phyloP scores from a whole-genome alignment of 1,140 invertebrate species.

The Aphis gossypii region DNA sequence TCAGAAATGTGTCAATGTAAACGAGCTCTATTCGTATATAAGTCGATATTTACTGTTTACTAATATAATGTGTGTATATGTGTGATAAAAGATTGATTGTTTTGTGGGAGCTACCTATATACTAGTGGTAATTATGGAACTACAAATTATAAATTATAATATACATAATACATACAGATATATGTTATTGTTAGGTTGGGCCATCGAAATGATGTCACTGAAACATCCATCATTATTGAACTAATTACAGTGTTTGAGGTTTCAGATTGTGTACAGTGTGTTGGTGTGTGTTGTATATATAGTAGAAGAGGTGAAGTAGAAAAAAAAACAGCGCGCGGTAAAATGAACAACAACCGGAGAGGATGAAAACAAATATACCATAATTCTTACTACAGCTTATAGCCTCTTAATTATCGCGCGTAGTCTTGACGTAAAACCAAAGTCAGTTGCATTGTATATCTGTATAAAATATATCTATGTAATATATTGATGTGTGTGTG shows the following conservation, averaged over 20 bases:
- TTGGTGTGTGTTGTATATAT: background rate
- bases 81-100: constrained; percentile 39
- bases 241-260: constrained; percentile 55
- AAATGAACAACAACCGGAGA: background rate
- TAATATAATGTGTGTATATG: background rate
- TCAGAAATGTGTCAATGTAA: constrained; percentile 48
- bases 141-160: constrained; percentile 3
- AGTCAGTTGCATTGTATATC: background rate
- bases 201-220: constrained; percentile 44
- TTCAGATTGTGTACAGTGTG: background rate
- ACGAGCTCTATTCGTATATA: background rate
- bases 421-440: constrained; percentile 41
- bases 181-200: background rate
- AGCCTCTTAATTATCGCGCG: constrained; percentile 45
- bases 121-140: constrained; percentile 18
- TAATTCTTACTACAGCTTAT: background rate
- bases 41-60: background rate
- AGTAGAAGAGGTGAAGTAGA: background rate
- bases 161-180: background rate
- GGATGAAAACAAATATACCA: constrained; percentile 43
- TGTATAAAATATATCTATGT: background rate
- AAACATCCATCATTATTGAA: constrained; percentile 50
- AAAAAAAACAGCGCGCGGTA: background rate
- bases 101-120: background rate
- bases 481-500: background rate